These are phyloP conservation scores for Chironomus riparius DNA, from an alignment of 2,888 invertebrate species.

Conservation along the genomic window DNA sequence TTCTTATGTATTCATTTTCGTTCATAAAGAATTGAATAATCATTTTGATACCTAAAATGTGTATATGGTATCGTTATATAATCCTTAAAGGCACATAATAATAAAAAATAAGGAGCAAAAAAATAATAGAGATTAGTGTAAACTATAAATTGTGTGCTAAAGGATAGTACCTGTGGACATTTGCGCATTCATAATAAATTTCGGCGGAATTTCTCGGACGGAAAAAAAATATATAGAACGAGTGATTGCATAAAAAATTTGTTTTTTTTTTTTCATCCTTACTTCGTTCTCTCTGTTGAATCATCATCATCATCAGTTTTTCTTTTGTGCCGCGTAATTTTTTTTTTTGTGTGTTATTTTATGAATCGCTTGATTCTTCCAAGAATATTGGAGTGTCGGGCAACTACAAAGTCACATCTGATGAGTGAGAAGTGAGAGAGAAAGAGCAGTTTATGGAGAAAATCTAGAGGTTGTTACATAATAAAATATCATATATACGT, in stretches of 20 bases:
- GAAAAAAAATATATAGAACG: slow-evolving; percentile 15
- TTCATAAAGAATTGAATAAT: slow-evolving; percentile 28
- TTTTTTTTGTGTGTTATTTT: background rate
- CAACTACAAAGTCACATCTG: background rate
- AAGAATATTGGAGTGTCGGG: background rate
- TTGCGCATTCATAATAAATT: slow-evolving; percentile 1
- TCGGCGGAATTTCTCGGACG: slow-evolving; percentile 16
- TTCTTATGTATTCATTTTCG: slow-evolving; percentile 28
- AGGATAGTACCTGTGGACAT: slow-evolving; percentile 1
- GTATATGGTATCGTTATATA: slow-evolving; percentile 22
- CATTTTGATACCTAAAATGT: slow-evolving; percentile 27
- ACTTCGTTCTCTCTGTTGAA: background rate
- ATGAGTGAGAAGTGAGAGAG: background rate
- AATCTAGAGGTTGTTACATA: slow-evolving; percentile 21
- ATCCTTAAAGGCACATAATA: background rate
- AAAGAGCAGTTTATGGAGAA: background rate
- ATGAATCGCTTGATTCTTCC: background rate
- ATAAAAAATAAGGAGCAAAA: background rate
- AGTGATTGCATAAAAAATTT: slow-evolving; percentile 22
- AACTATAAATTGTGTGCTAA: background rate
- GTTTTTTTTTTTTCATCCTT: background rate
- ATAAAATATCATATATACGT: slow-evolving; percentile 6
- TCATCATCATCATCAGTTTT: slow-evolving; percentile 8
- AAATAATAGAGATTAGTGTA: background rate
- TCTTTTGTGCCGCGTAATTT: background rate